Conservation (phyloP, 2,113 vertebrate species). For the Athene cunicularia region DNA sequence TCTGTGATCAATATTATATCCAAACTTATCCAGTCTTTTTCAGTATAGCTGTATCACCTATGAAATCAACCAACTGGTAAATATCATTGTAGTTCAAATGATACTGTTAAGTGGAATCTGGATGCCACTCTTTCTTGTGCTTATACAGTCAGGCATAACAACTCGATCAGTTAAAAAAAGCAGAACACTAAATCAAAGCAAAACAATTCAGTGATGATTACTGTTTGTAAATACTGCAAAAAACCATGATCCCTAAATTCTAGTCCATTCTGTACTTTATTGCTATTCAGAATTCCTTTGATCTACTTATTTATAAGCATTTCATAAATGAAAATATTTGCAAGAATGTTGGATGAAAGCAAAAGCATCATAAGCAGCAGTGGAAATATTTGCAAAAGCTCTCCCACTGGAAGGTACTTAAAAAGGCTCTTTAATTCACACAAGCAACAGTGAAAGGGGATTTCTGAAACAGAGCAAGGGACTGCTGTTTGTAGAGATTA, state of each 20-base stretch:
- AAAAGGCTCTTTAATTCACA: conserved; percentile 4
- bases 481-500: not conserved
- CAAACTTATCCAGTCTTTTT: not conserved
- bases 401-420: not conserved
- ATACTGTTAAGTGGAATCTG: not conserved
- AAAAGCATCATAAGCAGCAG: not conserved
- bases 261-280: not conserved
- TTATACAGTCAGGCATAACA: not conserved
- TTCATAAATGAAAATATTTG: not conserved
- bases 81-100: not conserved
- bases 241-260: not conserved
- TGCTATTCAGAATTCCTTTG: not conserved
- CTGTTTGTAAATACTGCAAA: not conserved
- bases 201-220: not conserved
- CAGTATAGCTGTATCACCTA: not conserved
- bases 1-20: not conserved
- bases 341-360: not conserved
- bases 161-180: not conserved
- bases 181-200: not conserved
- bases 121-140: not conserved
- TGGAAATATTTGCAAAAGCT: not conserved
- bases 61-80: not conserved
- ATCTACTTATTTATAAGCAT: not conserved
- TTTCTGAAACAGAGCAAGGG: not conserved
- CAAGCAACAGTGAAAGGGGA: not conserved